phyloP scores from a whole-genome alignment of 2,113 vertebrate genomes.

The Cariama cristata region DNA sequence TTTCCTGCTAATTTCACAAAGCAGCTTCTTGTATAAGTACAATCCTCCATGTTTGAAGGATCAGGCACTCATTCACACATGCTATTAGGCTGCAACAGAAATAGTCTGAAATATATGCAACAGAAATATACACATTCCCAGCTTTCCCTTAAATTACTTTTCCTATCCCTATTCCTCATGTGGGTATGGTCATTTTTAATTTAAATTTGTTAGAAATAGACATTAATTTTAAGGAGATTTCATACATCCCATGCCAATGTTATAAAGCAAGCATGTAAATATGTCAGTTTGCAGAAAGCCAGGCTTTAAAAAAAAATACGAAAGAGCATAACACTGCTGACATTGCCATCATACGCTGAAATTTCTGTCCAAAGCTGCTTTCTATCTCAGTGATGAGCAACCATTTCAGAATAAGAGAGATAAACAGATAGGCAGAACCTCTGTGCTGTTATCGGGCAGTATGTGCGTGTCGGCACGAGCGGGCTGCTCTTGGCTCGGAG shows the following conservation, averaged over 20 bases:
- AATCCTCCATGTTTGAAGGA: not conserved
- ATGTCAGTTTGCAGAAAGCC: constrained; percentile 63
- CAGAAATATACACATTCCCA: constrained; percentile 18
- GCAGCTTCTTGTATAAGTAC: not conserved
- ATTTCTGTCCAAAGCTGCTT: constrained; percentile 61
- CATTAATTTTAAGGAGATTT: constrained; percentile 59
- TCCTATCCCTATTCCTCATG: constrained; percentile 42
- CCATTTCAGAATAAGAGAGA: not conserved
- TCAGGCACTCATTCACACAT: not conserved
- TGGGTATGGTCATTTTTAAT: constrained; percentile 48
- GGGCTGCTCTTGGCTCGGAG: not conserved
- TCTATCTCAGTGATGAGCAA: constrained; percentile 35
- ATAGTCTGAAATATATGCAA: constrained; percentile 34
- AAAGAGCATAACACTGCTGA: constrained; percentile 42
- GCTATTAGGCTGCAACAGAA: constrained; percentile 22
- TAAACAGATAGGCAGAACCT: not conserved
- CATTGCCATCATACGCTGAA: constrained; percentile 25
- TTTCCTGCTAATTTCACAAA: not conserved
- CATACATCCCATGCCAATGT: constrained; percentile 50
- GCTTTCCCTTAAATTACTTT: constrained; percentile 52
- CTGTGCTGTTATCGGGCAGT: not conserved
- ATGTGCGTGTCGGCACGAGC: rapidly evolving
- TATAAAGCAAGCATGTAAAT: constrained; percentile 60
- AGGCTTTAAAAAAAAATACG: constrained; percentile 33
- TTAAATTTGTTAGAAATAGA: constrained; percentile 58